phyloP scores from a whole-genome alignment of 2,888 invertebrate genomes.

The Ophion ellenae region DNA sequence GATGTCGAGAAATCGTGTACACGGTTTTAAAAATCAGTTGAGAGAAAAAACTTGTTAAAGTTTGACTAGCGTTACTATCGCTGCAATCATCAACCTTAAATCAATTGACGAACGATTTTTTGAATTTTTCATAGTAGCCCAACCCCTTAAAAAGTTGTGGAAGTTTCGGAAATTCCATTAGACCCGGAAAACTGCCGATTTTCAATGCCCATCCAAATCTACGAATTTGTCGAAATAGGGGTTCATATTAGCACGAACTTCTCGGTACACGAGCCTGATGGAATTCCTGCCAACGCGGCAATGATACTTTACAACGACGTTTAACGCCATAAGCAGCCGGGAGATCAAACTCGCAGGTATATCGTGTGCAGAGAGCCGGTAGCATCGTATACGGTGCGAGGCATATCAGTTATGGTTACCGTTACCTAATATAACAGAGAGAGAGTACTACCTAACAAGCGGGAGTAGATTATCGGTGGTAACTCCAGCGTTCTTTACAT shows the following conservation, averaged over 20 bases:
- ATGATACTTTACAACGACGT: slow-evolving; percentile 52
- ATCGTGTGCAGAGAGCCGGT: slow-evolving; percentile 21
- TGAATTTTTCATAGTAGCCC: no score
- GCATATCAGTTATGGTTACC: slow-evolving; percentile 61
- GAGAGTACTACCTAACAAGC: slow-evolving; percentile 31
- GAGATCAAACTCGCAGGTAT: slow-evolving; percentile 38
- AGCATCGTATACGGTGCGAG: slow-evolving; percentile 22
- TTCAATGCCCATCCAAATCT: no score
- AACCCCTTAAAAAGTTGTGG: no score
- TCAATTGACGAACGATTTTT: no score
- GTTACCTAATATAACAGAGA: slow-evolving; percentile 58
- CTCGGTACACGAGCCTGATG: slow-evolving; percentile 1
- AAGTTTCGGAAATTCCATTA: no score
- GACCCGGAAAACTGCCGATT: no score
- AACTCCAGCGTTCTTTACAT: slow-evolving; percentile 21
- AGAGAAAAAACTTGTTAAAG: no score
- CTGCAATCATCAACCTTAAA: no score
- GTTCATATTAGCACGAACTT: no score
- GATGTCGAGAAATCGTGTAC: no score
- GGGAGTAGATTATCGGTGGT: slow-evolving; percentile 45
- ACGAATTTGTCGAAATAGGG: background rate
- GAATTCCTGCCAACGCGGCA: slow-evolving; percentile 10
- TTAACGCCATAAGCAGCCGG: slow-evolving; percentile 46
- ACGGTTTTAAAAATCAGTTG: no score
- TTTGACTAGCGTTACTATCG: no score